Base-by-base conservation (phyloP, 2,113 vertebrate genomes). In the Myrmophylax atrothorax region DNA sequence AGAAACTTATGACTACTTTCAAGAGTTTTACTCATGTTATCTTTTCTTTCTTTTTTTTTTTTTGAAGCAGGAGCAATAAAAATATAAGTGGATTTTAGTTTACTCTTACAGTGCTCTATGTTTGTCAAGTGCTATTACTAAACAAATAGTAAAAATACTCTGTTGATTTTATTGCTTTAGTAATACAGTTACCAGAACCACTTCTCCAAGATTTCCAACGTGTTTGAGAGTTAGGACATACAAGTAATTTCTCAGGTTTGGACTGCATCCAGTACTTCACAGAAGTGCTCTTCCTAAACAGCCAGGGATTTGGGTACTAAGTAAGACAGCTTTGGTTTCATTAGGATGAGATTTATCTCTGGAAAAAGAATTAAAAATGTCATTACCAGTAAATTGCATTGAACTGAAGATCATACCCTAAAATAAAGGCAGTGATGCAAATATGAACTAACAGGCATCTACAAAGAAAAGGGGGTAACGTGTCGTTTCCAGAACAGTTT, bases 101-200 rank as follows among this genome's bases (percentile, higher is more conserved):
- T 94, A 46, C 47, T 93, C 58, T 82, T 87, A 23, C 53, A 37
- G 37, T 59, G 74, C 67, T 92, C 31, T 95, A 1, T 66, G 68
- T 33, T 17, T 94, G 58, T 94, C 70, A 87, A 91, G 81, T 66
- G 56, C 52, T 88, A 18, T 89, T 90, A 75, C 44, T 87, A 94
- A 96, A 90, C 72, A 94, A 92, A 91, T 52, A 90, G 44, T 90
- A 86, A 93, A 93, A 94, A 74, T 77, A 86, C 8, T 70, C 29
- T 53, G 62, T 80, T 67, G 85, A 84, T 93, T 96, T 97, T 94
- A 96, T 44, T 93, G 67, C 82, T 93, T 84, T 84, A 59, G 52
- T 75, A 23, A 64, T 67, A 66, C 28, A 53, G 53, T 73, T 90
- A 76, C 69, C 59, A 92, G 84, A 84, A 60, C 19, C n/a, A 58